Evolutionary conservation across 2,113 vertebrate species (phyloP).

Genomic region (Donacobius atricapilla): DNA sequence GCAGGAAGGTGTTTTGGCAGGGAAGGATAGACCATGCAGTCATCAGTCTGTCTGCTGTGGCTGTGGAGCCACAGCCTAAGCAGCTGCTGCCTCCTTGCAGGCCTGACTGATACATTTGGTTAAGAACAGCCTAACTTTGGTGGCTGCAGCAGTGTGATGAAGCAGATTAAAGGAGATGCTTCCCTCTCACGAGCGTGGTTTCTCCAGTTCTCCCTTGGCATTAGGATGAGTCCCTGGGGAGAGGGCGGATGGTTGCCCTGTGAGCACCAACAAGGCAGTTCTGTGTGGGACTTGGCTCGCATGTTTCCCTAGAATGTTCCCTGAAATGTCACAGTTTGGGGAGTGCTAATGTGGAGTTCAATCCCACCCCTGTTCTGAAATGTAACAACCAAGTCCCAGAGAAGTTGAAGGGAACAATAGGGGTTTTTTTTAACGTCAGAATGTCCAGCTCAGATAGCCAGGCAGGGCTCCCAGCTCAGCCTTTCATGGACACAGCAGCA

Average conservation of each 20-base stretch:
- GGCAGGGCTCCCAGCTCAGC: background rate
- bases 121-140: background rate
- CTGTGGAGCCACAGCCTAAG: background rate
- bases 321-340: background rate
- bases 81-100: background rate
- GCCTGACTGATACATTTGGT: background rate
- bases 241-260: background rate
- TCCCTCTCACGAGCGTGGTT: rapidly evolving
- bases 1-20: background rate
- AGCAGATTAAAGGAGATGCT: background rate
- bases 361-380: background rate
- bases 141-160: background rate
- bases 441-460: background rate
- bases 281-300: background rate
- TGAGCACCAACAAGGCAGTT: background rate
- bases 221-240: background rate
- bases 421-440: background rate
- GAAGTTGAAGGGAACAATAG: background rate
- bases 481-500: rapidly evolving
- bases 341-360: background rate
- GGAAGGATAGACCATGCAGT: background rate
- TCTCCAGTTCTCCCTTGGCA: background rate
- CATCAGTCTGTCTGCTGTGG: background rate
- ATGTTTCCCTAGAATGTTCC: background rate
- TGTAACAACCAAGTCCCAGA: background rate